Evolutionary conservation across 2,797 vertebrate species (phyloP), one percentile per base, ranked within the genome.

Genomic region (Chrysocyon brachyurus): DNA sequence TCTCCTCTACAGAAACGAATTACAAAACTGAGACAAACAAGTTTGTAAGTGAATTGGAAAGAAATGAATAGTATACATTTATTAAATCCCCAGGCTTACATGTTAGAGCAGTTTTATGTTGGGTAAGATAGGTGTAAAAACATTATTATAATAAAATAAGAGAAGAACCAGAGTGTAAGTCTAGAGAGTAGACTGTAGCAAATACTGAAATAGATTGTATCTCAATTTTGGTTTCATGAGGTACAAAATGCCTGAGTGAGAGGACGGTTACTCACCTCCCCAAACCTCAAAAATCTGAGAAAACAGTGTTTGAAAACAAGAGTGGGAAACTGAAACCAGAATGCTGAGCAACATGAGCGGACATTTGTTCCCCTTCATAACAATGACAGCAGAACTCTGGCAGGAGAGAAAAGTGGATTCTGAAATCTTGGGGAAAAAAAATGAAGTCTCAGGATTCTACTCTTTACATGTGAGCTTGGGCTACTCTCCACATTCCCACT

Each of bases 301-400:
- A 82, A 91, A 96, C 4, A 16, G 1, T 36, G 0, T 52, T 63
- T 86, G 28, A 87, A 40, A 33, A 31, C 59, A 83, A 57, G 22
- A 28, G 28, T 19, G 26, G 75, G 12, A 40, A 88, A 57, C 3
- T 57, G 21, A 16, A 73, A n/a, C 57, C 4, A 64, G 46, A 83
- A 49, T 31, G 1, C 26, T 19, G 8, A 73, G 24, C 17, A 57
- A 52, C 16, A 52, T 22, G 17, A 81, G 19, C 61, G 9, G 68
- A 78, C 0, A 0, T 0, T 12, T 57, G 33, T 31, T 81, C 17
- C 3, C 10, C 7, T 90, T 68, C 11, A 1, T 1, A n/a, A 33
- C 14, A 57, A 22, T 21, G n/a, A 28, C 31, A 36, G 8, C 2
- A 64, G 40, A 11, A 12, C 3, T 87, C 16, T 28, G 6, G 54